phyloP scores from a whole-genome alignment of 2,888 invertebrate genomes.

The Synergus umbraculus region DNA sequence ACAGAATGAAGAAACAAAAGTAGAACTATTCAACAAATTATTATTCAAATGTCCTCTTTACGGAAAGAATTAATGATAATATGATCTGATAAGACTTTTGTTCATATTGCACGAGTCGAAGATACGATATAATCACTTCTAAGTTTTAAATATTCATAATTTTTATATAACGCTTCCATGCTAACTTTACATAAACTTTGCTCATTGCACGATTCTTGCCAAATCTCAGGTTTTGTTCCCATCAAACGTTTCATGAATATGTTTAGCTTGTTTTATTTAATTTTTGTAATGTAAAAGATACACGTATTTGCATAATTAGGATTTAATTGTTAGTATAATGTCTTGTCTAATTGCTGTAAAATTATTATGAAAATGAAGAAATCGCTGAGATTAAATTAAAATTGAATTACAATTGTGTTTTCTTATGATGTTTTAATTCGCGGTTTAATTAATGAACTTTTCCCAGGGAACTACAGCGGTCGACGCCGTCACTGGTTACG shows the following conservation, averaged over 20 bases:
- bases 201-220: slow-evolving; percentile 5
- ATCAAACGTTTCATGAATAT: background rate
- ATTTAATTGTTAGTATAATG: background rate
- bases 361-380: background rate
- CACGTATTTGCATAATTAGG: background rate
- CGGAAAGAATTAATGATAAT: slow-evolving; percentile 1
- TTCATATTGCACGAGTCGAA: slow-evolving; percentile 5
- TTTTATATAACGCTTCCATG: slow-evolving; percentile 32
- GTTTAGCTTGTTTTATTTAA: background rate
- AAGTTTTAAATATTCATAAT: slow-evolving; percentile 36
- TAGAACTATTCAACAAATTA: background rate
- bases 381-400: background rate
- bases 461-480: slow-evolving; percentile 54
- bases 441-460: slow-evolving; percentile 13
- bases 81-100: slow-evolving; percentile 3
- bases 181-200: slow-evolving; percentile 19
- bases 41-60: background rate
- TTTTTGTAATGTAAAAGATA: too few species aligned
- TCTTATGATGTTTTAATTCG: background rate
- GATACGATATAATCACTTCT: slow-evolving; percentile 21
- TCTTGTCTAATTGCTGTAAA: background rate
- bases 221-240: background rate
- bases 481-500: slow-evolving; percentile 64
- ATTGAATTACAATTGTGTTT: slow-evolving; percentile 1
- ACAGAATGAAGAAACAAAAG: background rate